Evolutionary conservation across 2,113 vertebrate genomes (phyloP).

Genomic region (Hippocampus mohnikei): DNA sequence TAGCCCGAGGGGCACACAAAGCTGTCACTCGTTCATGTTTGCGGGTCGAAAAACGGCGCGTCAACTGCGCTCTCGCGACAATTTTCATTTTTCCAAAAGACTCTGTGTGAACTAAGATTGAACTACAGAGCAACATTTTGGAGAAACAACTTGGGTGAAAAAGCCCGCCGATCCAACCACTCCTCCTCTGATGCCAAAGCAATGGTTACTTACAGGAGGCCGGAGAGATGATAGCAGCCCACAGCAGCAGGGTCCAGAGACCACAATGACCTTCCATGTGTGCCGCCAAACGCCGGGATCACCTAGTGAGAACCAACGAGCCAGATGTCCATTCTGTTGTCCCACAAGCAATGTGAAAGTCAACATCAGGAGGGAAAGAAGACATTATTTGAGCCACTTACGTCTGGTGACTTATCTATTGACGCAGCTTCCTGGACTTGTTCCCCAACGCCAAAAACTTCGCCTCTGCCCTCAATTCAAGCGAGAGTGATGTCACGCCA

Average conservation of each 20-base stretch:
- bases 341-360: slow-evolving; percentile 32
- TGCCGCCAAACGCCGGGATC: slow-evolving; percentile 73
- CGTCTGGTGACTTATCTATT: slow-evolving; percentile 75
- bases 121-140: slow-evolving; percentile 4
- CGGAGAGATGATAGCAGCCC: slow-evolving; percentile 61
- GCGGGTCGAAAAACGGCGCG: slow-evolving; percentile 27
- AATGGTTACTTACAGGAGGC: slow-evolving; percentile 64
- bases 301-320: slow-evolving; percentile 69
- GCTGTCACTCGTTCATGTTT: slow-evolving; percentile 37
- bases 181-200: neutral
- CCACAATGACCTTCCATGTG: slow-evolving; percentile 79
- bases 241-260: slow-evolving; percentile 74
- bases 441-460: slow-evolving; percentile 72
- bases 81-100: neutral
- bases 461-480: slow-evolving; percentile 54
- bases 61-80: slow-evolving; percentile 31
- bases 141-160: neutral
- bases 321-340: slow-evolving; percentile 50
- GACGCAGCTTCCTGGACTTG: slow-evolving; percentile 78
- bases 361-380: slow-evolving; percentile 12
- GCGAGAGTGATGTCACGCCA: slow-evolving; percentile 77
- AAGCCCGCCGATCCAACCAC: neutral
- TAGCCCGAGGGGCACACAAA: slow-evolving; percentile 49
- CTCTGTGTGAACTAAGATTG: too few species aligned
- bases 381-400: slow-evolving; percentile 51